phyloP scores from a whole-genome alignment of 2,797 vertebrate genomes.

The Crossoptilon crossoptilon region DNA sequence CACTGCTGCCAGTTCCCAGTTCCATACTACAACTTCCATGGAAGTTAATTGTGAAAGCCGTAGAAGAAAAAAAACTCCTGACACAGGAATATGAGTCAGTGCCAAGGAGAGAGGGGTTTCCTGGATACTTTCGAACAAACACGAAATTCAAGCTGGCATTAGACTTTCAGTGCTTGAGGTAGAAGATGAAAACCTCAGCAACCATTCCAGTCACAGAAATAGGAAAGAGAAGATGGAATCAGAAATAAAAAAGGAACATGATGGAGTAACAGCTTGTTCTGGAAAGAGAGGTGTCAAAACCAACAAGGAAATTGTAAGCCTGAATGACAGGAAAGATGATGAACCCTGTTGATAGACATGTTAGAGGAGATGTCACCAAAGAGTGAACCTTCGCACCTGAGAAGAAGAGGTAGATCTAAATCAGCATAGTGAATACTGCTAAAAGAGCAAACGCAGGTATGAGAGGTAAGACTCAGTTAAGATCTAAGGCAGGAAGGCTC shows the following conservation, averaged over 20 bases:
- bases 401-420: background rate
- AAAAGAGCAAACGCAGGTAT: background rate
- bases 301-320: background rate
- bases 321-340: conserved; percentile 33
- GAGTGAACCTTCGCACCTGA: background rate
- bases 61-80: background rate
- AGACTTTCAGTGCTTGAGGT: background rate
- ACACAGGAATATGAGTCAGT: background rate
- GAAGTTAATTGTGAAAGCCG: background rate
- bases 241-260: background rate
- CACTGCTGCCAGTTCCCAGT: background rate
- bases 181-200: background rate
- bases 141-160: background rate
- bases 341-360: background rate
- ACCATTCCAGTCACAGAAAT: background rate
- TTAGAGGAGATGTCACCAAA: conserved; percentile 8
- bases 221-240: background rate
- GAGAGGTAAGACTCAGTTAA: background rate
- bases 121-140: background rate
- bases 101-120: background rate
- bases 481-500: background rate
- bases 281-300: conserved; percentile 1
- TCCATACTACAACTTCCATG: background rate
- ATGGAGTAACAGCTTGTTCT: conserved; percentile 7
- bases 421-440: background rate